phyloP scores from a whole-genome alignment of 2,888 invertebrate species.

The Spodoptera exigua region DNA sequence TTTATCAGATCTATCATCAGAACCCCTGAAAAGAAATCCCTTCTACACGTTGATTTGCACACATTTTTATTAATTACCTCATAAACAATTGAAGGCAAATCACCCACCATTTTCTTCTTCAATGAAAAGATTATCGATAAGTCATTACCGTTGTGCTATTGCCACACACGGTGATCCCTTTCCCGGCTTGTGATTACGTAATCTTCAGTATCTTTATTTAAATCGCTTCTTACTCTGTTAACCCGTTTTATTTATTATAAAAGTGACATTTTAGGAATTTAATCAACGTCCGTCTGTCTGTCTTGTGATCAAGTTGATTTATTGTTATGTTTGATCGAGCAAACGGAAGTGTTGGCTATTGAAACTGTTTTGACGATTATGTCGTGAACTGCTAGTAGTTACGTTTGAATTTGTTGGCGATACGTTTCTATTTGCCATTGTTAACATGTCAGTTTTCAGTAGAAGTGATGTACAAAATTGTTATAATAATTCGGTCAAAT shows the following conservation, averaged over 20 bases:
- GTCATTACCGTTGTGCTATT: slow-evolving; percentile 60
- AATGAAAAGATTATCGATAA: slow-evolving; percentile 77
- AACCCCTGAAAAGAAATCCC: no score
- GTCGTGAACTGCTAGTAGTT: not conserved
- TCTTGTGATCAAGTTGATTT: slow-evolving; percentile 25
- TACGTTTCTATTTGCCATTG: no score
- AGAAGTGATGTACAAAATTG: no score
- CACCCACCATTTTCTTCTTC: slow-evolving; percentile 69
- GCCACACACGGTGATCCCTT: slow-evolving; percentile 73
- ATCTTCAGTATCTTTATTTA: slow-evolving; percentile 56
- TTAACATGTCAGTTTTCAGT: no score
- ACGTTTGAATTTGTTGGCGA: no score
- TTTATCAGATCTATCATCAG: no score
- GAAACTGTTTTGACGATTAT: not conserved
- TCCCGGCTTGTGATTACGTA: slow-evolving; percentile 52
- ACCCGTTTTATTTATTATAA: slow-evolving; percentile 53
- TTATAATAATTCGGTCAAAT: no score
- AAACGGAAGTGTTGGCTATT: not conserved
- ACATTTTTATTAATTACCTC: no score
- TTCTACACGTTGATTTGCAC: no score
- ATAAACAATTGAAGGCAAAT: slow-evolving; percentile 17
- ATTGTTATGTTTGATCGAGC: slow-evolving; percentile 10
- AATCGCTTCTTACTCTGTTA: slow-evolving; percentile 50
- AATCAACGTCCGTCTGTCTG: slow-evolving; percentile 36
- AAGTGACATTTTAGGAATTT: slow-evolving; percentile 55